Evolutionary conservation across 2,113 vertebrate genomes (phyloP).

Genomic region (Rhabdornis inornatus): DNA sequence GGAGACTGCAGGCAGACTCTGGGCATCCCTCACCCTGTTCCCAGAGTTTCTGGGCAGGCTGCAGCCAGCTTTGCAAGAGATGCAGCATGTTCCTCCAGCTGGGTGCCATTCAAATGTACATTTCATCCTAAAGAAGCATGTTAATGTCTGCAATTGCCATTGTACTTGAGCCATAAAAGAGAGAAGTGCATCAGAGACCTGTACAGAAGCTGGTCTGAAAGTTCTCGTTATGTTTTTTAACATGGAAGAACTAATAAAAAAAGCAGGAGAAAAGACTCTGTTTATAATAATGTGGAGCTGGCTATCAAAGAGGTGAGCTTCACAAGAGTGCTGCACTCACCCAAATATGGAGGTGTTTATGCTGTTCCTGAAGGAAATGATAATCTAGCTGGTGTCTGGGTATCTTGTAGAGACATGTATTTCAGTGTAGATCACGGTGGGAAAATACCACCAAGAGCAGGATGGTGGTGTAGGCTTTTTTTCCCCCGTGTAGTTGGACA

Average conservation of each 20-base stretch:
- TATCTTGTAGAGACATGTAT: not conserved
- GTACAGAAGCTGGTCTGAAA: constrained; percentile 37
- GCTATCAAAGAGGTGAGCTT: not conserved
- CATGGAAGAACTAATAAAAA: constrained; percentile 50
- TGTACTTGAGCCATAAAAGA: constrained; percentile 61
- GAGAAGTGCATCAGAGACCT: constrained; percentile 36
- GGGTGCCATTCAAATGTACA: constrained; percentile 52
- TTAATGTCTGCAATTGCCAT: constrained; percentile 46
- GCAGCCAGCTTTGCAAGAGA: not conserved
- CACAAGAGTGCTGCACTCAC: not conserved
- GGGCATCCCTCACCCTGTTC: not conserved
- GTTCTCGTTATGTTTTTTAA: constrained; percentile 56
- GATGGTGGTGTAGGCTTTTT: not conserved
- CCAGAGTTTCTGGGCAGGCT: not conserved
- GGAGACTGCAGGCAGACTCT: not conserved
- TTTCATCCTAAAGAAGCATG: constrained; percentile 64
- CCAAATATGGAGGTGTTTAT: not conserved
- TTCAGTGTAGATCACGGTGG: not conserved
- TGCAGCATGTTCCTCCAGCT: constrained; percentile 13
- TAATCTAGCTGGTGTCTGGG: not conserved
- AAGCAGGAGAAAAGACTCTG: not conserved
- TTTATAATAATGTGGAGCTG: not conserved
- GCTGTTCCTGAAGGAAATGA: not conserved
- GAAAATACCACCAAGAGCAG: not conserved
- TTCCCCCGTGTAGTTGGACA: not conserved